Percentiles rank a stretch among this genome's conserved stretches.
Evolutionary conservation across 2,113 vertebrate species (phyloP).

Genomic region (Hippocampus barbouri): DNA sequence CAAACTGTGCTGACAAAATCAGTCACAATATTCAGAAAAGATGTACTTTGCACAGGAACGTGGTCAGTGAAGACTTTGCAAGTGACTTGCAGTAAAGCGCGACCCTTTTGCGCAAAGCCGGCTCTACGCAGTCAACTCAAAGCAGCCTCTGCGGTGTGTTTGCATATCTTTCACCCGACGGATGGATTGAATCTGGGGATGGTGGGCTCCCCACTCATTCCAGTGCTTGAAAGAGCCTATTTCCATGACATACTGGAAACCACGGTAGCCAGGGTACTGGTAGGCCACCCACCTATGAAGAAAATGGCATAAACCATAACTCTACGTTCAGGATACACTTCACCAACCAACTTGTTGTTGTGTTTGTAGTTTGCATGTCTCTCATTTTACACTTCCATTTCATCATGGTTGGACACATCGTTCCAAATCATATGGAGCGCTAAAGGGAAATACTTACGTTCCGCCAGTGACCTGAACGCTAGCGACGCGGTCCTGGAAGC

Average conservation of each 20-base stretch:
- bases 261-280: slow-evolving; percentile 82
- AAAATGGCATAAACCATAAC: background rate
- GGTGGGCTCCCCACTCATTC: slow-evolving; percentile 80
- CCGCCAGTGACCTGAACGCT: slow-evolving; percentile 79
- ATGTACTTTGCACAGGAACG: slow-evolving; percentile 24
- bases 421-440: background rate
- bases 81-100: slow-evolving; percentile 16
- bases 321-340: background rate
- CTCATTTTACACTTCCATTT: background rate
- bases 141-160: slow-evolving; percentile 75
- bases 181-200: slow-evolving; percentile 80
- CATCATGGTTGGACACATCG: background rate
- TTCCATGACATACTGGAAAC: slow-evolving; percentile 78
- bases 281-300: slow-evolving; percentile 78
- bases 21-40: slow-evolving; percentile 36
- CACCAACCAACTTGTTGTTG: background rate
- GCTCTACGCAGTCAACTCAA: slow-evolving; percentile 67
- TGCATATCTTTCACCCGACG: slow-evolving; percentile 81
- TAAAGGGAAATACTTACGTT: slow-evolving; percentile 69
- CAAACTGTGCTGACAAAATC: slow-evolving; percentile 42
- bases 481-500: slow-evolving; percentile 77
- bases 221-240: slow-evolving; percentile 76
- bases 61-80: slow-evolving; percentile 37
- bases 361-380: too few species aligned
- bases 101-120: slow-evolving; percentile 20